phyloP scores from a whole-genome alignment of 1,140 invertebrate genomes.

The Drosophila tani region DNA sequence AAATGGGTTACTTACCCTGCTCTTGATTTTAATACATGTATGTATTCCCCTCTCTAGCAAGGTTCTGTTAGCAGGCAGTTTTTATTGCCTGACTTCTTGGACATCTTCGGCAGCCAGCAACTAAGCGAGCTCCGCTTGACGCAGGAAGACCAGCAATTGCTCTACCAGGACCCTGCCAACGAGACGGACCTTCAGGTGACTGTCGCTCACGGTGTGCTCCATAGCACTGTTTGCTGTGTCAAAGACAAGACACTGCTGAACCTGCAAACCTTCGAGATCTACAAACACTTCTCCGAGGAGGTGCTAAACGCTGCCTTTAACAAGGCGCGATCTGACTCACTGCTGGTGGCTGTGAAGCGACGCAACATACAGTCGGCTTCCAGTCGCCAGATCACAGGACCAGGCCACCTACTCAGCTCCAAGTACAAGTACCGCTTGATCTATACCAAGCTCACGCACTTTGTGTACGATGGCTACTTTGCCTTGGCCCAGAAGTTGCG shows the following conservation, averaged over 20 bases:
- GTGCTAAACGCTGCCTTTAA: constrained; percentile 87
- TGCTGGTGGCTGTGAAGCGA: constrained; percentile 85
- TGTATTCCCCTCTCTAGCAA: constrained; percentile 5
- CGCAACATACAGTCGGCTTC: constrained; percentile 59
- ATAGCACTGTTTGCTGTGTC: constrained; percentile 88
- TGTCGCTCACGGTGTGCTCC: constrained; percentile 86
- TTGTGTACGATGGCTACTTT: constrained; percentile 60
- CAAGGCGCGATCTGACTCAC: constrained; percentile 86
- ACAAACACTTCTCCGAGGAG: constrained; percentile 89
- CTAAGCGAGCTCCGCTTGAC: constrained; percentile 47
- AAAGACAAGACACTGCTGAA: constrained; percentile 88
- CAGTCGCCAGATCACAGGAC: constrained; percentile 60
- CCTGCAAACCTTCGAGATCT: constrained; percentile 89
- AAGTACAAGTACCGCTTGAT: constrained; percentile 72
- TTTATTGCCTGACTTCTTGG: constrained; percentile 63
- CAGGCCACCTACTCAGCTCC: constrained; percentile 69
- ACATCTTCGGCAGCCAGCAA: constrained; percentile 52
- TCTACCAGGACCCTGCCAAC: constrained; percentile 84
- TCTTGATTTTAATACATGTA: not conserved
- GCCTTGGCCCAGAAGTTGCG: constrained; percentile 43
- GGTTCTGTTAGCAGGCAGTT: constrained; percentile 49
- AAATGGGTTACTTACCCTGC: too few relatives aligned
- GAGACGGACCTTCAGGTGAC: constrained; percentile 86
- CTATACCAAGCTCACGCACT: constrained; percentile 61
- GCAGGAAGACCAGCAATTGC: constrained; percentile 59